Base-by-base conservation (phyloP, 1,140 invertebrate genomes). In the Melipona quadrifasciata region DNA sequence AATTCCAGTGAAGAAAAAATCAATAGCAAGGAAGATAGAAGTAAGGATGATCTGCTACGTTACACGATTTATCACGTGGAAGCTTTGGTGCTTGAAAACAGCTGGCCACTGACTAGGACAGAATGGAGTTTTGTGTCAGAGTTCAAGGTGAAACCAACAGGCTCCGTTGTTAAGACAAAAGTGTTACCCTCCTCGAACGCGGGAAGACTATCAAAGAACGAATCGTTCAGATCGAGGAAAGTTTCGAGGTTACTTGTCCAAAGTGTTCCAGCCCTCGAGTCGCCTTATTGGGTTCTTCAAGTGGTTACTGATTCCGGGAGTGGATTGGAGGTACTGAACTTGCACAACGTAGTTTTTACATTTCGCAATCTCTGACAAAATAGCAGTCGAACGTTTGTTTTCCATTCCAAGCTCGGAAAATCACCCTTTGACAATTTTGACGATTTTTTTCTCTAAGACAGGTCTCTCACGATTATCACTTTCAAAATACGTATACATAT, bases 21-120 rank as follows among this genome's bases (percentile, higher is more conserved):
- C 21, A 39, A 64, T 5, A 21, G 8, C 21, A 47, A 65, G 2
- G 19, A 53, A 24, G 11, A 8, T 51, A 27, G 5, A 47, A 89
- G 64, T 24, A 85, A 78, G 16, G 61, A 75, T 4, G 55, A 68
- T 11, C 53, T 31, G 19, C 0, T 21, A 51, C 1, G 8, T 2
- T n/a, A 55, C n/a, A 53, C n/a, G 53, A 39, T 87, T 86, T 89
- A 88, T 82, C 57, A 85, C 5, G 53, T 92, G 14, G 88, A 92
- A 31, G 93, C 85, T 58, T 88, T 76, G 14, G 89, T 92, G 11
- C 68, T 91, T 2, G 80, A 91, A 19, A 72, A 93, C 27, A 91
- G 90, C 3, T 93, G 93, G 93, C 92, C 92, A 3, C 70, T 93
- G 27, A 90, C 82, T 2, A 67, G 68, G 16, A 19, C 68, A 24